These are phyloP conservation scores for Valencia hispanica DNA, from an alignment of 2,797 vertebrate genomes.

Conservation along the genomic window DNA sequence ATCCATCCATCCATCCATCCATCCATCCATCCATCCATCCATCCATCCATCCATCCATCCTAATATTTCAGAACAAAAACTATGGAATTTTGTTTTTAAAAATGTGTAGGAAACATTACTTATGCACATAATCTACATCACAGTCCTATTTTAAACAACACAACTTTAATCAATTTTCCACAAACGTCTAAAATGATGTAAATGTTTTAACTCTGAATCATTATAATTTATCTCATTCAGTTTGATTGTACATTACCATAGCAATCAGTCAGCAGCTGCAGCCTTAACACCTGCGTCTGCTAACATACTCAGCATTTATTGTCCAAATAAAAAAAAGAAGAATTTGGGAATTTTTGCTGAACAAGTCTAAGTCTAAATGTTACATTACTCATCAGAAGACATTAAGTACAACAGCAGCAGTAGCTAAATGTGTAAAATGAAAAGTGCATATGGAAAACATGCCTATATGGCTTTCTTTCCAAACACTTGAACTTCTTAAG, in stretches of 20 bases:
- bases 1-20: background rate
- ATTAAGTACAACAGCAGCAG: background rate
- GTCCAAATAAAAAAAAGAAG: background rate
- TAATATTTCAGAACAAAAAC: background rate
- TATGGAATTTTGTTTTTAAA: background rate
- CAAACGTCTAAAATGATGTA: background rate
- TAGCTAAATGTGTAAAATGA: background rate
- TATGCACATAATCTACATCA: background rate
- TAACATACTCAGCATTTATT: background rate
- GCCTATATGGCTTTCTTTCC: background rate
- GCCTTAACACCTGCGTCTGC: constrained; percentile 3
- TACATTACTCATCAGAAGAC: background rate
- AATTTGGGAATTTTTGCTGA: background rate
- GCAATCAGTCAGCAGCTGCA: constrained; percentile 14
- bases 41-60: background rate
- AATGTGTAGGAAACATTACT: background rate
- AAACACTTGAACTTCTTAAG: background rate
- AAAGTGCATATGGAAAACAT: background rate
- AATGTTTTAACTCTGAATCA: constrained; percentile 1
- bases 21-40: background rate
- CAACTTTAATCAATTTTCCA: background rate
- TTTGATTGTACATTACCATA: constrained; percentile 7
- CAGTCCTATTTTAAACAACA: background rate
- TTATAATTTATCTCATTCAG: background rate
- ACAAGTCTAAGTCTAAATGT: background rate